These are phyloP conservation scores for Sebastes schlegelii DNA, from an alignment of 2,113 vertebrate species.

Conservation along the genomic window DNA sequence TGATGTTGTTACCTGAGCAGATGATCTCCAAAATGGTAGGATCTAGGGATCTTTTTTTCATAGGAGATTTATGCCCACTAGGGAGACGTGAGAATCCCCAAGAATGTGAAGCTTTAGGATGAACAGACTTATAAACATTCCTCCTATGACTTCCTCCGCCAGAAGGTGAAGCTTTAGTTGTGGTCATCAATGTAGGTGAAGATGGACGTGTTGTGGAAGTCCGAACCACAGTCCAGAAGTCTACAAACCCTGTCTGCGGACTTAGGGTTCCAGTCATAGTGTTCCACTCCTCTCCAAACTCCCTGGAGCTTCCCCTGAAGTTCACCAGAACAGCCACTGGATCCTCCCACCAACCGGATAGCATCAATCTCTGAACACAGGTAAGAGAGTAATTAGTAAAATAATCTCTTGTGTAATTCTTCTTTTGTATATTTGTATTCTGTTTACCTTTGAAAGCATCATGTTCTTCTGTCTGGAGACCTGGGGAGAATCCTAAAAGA, in stretches of 20 bases:
- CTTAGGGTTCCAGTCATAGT: not conserved
- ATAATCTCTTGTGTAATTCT: not conserved
- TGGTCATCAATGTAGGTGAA: fast-evolving
- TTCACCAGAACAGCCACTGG: not conserved
- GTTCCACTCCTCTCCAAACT: not conserved
- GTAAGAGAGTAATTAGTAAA: not conserved
- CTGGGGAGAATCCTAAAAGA: no score
- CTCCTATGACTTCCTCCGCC: no score
- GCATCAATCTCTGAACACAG: not conserved
- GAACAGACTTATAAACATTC: no score
- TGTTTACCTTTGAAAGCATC: not conserved
- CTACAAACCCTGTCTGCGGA: not conserved
- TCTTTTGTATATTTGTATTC: not conserved
- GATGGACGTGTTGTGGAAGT: fast-evolving
- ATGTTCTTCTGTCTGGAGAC: no score
- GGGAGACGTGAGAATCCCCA: not conserved
- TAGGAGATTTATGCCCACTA: no score
- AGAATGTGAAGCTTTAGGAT: no score
- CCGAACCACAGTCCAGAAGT: not conserved
- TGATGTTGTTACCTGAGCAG: not conserved
- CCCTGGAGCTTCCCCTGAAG: not conserved
- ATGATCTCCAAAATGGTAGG: not conserved
- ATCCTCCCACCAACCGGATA: not conserved
- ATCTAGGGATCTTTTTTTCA: no score
- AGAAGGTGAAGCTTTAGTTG: no score